A percentile compares a stretch with the other conserved stretches of the same genome.
These are phyloP conservation scores for Propsilocerus akamusi DNA, from an alignment of 1,140 invertebrate species.

Conservation along the genomic window DNA sequence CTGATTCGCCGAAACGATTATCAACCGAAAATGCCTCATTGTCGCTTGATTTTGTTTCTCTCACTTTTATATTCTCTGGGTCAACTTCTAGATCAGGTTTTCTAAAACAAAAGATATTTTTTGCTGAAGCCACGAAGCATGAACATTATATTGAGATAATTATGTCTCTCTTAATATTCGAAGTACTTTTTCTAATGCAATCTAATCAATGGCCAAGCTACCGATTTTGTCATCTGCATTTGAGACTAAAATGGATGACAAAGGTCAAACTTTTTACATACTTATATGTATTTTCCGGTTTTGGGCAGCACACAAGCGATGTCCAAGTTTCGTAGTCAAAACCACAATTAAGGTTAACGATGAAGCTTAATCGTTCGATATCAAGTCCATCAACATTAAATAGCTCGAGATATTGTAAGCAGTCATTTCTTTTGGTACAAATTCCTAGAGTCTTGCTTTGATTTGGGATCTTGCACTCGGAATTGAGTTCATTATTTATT, in stretches of 20 bases:
- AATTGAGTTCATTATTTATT: too few species aligned
- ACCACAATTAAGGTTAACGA: neutral
- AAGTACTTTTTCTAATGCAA: too few species aligned
- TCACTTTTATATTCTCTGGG: neutral
- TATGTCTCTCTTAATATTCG: too few species aligned
- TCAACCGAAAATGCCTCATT: neutral
- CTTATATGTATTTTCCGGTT: neutral
- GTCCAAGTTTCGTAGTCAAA: neutral
- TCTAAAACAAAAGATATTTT: neutral
- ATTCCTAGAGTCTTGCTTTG: neutral
- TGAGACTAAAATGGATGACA: too few species aligned
- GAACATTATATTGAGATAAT: too few species aligned
- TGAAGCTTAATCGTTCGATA: neutral
- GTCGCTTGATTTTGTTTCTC: neutral
- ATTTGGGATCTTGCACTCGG: neutral
- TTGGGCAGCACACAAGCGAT: neutral
- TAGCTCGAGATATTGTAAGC: neutral
- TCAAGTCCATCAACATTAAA: neutral
- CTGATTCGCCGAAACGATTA: neutral
- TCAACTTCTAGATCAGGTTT: slow-evolving; percentile 3
- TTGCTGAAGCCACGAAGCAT: too few species aligned
- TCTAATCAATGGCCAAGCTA: too few species aligned
- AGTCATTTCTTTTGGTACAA: neutral
- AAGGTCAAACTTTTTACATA: too few species aligned
- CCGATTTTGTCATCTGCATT: too few species aligned